Evolutionary conservation across 2,888 invertebrate species (phyloP), one percentile per base, ranked within the genome.

Genomic region (Lithophane semibrunnea): DNA sequence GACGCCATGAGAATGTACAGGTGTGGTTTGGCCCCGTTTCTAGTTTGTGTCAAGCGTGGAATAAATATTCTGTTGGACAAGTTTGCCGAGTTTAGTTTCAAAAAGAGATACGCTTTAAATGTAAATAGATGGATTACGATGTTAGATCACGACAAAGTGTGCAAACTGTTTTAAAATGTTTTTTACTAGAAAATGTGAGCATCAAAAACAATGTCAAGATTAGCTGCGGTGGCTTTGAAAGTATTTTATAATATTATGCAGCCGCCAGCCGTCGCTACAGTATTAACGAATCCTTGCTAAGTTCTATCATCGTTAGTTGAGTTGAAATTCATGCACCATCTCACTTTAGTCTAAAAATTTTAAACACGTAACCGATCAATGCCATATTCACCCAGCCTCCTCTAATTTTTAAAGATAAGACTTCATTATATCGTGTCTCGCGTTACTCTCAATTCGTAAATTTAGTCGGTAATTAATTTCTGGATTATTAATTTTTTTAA

Each of bases 361-460:
- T 52, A 29, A 63, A 49, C 61, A 61, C 47, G n/a, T 68, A 67
- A 70, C 63, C 21, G 63, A 79, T 58, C 24, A 47, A 5, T 44
- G 54, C 58, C 60, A 64, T 21, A 54, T 58, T 24, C 9, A 13
- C 56, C 71, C 47, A 44, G 10, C 21, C 64, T 85, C 82, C 87
- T 52, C 75, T 71, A 63, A 8, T 84, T 77, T 74, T 70, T 70
- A 77, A 73, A 81, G 72, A 82, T 79, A 77, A 75, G 21, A 75
- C 68, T 80, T 86, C 52, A 85, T 85, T 83, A 74, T 60, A 83
- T 68, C 66, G 58, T 76, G n/a, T 75, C 73, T 77, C 56, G 67
- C 69, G 58, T 73, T 80, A 74, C 73, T 75, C 75, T 75, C 60
- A 47, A 79, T 83, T 72, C 68, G 73, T 72, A 21, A 79, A 79